Base-by-base conservation (phyloP, 2,888 invertebrate species). In the Halictus quadricinctus region DNA sequence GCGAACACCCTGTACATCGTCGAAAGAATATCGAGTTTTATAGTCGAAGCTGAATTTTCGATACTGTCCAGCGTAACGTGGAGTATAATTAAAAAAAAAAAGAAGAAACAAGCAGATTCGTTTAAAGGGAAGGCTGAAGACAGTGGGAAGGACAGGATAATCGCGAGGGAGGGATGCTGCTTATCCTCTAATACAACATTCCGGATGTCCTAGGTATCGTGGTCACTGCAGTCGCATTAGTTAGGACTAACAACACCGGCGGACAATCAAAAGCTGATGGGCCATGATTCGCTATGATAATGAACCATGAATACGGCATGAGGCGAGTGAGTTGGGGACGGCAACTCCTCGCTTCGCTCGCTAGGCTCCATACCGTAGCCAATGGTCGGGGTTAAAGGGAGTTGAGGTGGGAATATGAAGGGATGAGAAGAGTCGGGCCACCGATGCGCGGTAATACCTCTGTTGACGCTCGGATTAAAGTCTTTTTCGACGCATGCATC, bases 221-320 rank as follows among this genome's bases (percentile, higher is more conserved):
- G 93, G 93, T 93, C 94, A 93, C 92, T 93, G 92, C 92, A 93
- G 93, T 93, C 93, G 93, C 93, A 94, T 94, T 94, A 94, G 94
- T 94, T 93, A 92, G 93, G 94, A 94, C 94, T 94, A 94, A 94
- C 94, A 94, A 94, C 94, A 93, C 93, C 92, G 92, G 92, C 93
- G 93, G 93, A 94, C 94, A 94, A 94, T 94, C 94, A 94, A 94
- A 94, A 94, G 94, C 94, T 94, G 94, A 94, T 94, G 94, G 94
- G 92, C 93, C 94, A 94, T 94, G 94, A 94, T 94, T 94, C 94
- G 94, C 94, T 94, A 94, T 94, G 94, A 94, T 94, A 94, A 94
- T 94, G 94, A 94, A 94, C 93, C 94, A 94, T 94, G 94, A 94
- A 94, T 94, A 93, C 89, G 86, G 89, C 92, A 94, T 94, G 94